Percentiles rank a stretch among this genome's conserved stretches.
phyloP scores from a whole-genome alignment of 2,797 vertebrate genomes.

The Chaenodraco wilsoni region DNA sequence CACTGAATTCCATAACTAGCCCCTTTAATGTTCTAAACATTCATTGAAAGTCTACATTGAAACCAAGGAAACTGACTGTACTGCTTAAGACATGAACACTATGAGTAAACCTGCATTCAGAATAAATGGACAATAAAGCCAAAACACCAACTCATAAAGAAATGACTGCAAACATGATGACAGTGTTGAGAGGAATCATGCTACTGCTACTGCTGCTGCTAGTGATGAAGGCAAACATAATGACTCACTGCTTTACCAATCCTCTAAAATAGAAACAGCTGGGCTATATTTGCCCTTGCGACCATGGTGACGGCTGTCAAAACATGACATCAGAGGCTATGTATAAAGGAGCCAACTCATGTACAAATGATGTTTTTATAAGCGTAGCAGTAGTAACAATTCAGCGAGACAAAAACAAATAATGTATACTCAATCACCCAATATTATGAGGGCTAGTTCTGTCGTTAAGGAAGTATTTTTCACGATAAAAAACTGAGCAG shows the following conservation, averaged over 20 bases:
- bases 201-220: neutral
- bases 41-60: neutral
- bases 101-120: neutral
- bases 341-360: constrained; percentile 39
- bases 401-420: neutral
- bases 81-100: neutral
- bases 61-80: neutral
- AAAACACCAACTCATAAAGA: neutral
- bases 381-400: constrained; percentile 3
- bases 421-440: constrained; percentile 8
- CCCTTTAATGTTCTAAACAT: neutral
- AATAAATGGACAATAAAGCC: neutral
- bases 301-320: constrained; percentile 63
- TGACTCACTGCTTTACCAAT: constrained; percentile 51
- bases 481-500: neutral
- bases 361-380: constrained; percentile 34
- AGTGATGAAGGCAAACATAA: neutral
- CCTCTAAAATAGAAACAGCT: constrained; percentile 55
- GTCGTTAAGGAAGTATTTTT: constrained; percentile 24
- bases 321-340: constrained; percentile 66
- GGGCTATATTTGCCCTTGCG: constrained; percentile 57
- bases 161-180: constrained; percentile 8
- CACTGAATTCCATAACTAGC: too few species aligned
- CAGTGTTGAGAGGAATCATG: constrained; percentile 17
- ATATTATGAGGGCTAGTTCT: constrained; percentile 3